phyloP scores from a whole-genome alignment of 2,797 vertebrate species.

The Chloroceryle amazona region DNA sequence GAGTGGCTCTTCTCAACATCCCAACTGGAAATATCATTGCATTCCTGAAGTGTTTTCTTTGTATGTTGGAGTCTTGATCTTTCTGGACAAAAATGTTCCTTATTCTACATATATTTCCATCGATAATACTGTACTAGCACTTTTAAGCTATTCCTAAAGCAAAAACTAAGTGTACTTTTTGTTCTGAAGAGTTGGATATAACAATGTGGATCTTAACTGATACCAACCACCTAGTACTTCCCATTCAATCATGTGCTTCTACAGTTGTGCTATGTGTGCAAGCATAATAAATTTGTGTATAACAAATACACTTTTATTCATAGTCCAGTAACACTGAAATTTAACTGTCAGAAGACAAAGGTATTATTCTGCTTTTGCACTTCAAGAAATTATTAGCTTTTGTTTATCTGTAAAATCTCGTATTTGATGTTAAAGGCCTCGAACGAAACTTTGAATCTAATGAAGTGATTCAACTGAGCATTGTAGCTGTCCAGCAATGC shows the following conservation, averaged over 20 bases:
- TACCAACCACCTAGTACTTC: not conserved
- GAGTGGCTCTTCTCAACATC: not conserved
- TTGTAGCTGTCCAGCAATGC: not conserved
- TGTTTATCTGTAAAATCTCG: not conserved
- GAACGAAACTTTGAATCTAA: not conserved
- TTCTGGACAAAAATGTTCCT: not conserved
- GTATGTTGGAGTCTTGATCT: not conserved
- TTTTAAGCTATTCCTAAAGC: not conserved
- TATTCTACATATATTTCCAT: not conserved
- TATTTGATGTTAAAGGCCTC: not conserved
- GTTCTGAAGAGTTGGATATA: not conserved
- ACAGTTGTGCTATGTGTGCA: not conserved
- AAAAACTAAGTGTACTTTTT: conserved; percentile 1
- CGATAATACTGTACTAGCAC: not conserved
- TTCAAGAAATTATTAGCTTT: not conserved
- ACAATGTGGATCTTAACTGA: not conserved
- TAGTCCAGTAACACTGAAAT: not conserved
- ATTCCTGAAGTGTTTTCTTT: not conserved
- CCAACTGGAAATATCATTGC: not conserved
- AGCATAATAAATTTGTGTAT: not conserved
- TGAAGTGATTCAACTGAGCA: not conserved
- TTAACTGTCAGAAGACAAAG: not conserved
- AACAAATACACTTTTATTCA: not conserved
- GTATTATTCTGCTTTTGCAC: not conserved
- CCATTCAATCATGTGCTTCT: not conserved